Evolutionary conservation across 2,888 invertebrate genomes (phyloP).

Genomic region (Bombylius discolor): DNA sequence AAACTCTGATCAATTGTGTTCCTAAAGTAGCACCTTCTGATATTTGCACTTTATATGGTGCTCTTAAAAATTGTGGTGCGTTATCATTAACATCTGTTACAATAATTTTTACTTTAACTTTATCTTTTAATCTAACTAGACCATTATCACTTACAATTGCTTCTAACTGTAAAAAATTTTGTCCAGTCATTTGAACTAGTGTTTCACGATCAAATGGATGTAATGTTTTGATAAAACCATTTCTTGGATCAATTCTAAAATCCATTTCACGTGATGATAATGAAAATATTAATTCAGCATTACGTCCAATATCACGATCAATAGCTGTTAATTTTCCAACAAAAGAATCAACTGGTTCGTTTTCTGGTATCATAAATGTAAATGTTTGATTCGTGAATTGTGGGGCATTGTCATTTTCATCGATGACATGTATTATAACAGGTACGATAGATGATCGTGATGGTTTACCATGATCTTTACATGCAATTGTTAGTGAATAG

Average conservation of each 20-base stretch:
- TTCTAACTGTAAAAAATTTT: conserved; percentile 69
- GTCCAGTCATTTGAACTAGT: conserved; percentile 61
- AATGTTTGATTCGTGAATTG: conserved; percentile 84
- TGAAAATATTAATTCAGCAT: conserved; percentile 79
- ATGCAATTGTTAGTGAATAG: conserved; percentile 76
- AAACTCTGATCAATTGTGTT: conserved; percentile 72
- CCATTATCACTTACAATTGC: conserved; percentile 82
- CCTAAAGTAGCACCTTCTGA: conserved; percentile 74
- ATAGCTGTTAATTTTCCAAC: conserved; percentile 82
- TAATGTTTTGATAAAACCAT: conserved; percentile 78
- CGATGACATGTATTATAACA: conserved; percentile 83
- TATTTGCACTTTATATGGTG: conserved; percentile 78
- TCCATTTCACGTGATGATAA: conserved; percentile 61
- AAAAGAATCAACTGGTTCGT: conserved; percentile 77
- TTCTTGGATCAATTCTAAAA: conserved; percentile 77
- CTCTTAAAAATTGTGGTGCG: conserved; percentile 67
- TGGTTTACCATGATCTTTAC: conserved; percentile 66
- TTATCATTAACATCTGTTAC: conserved; percentile 88
- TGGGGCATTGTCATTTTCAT: conserved; percentile 94
- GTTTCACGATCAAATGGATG: conserved; percentile 82
- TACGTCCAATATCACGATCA: conserved; percentile 81
- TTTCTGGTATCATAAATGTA: conserved; percentile 78
- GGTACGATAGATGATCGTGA: conserved; percentile 73
- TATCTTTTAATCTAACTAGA: conserved; percentile 58
- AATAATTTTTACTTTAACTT: conserved; percentile 75